These are phyloP conservation scores for Saguinus midas DNA, from an alignment of 2,113 vertebrate genomes.

Conservation along the genomic window DNA sequence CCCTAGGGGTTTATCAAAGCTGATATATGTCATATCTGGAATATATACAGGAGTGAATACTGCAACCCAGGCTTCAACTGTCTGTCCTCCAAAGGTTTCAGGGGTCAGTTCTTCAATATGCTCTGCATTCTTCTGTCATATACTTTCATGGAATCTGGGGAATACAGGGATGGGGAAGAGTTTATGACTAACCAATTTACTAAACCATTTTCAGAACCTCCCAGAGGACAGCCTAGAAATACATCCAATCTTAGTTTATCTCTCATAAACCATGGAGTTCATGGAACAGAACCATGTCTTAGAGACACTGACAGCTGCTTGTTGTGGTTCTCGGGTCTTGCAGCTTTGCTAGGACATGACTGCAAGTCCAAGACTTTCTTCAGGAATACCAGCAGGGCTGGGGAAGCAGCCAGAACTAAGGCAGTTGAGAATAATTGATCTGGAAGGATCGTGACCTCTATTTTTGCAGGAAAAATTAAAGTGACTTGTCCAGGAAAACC, in stretches of 20 bases:
- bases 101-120: background rate
- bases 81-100: background rate
- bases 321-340: background rate
- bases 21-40: background rate
- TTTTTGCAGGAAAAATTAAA: conserved; percentile 1
- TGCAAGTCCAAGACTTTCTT: background rate
- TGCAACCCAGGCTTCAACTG: background rate
- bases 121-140: background rate
- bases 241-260: background rate
- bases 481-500: background rate
- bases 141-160: background rate
- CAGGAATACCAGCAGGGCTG: background rate
- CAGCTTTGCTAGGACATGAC: background rate
- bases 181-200: background rate
- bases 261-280: background rate
- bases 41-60: background rate
- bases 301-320: too few species aligned
- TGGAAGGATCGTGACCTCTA: background rate
- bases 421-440: background rate
- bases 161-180: background rate
- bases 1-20: background rate
- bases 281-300: background rate
- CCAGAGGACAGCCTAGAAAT: background rate
- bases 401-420: background rate
- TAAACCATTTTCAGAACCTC: background rate